phyloP scores from a whole-genome alignment of 2,888 invertebrate species.

The Lamellibrachia satsuma region DNA sequence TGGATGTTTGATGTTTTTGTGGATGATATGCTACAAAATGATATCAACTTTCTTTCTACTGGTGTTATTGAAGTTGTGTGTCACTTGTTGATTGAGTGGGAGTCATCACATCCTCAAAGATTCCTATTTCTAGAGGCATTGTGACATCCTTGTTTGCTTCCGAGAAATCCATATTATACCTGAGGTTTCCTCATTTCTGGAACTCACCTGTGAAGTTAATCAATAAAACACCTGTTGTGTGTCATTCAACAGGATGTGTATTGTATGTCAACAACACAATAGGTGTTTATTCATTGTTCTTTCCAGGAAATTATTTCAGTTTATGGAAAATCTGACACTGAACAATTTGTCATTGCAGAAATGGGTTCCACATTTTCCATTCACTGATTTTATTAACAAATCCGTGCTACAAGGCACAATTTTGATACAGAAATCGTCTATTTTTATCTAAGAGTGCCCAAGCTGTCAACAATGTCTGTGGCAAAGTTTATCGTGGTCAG shows the following conservation, averaged over 20 bases:
- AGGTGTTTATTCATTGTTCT: too few relatives aligned
- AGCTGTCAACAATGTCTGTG: too few relatives aligned
- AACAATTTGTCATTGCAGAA: too few relatives aligned
- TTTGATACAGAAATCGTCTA: too few relatives aligned
- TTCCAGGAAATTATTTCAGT: too few relatives aligned
- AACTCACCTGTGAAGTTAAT: background rate
- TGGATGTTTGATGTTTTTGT: background rate
- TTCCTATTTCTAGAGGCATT: background rate
- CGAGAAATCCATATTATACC: background rate
- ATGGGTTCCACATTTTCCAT: too few relatives aligned
- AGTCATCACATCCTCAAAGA: background rate
- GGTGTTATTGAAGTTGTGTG: background rate
- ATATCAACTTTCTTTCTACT: background rate
- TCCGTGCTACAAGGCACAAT: too few relatives aligned
- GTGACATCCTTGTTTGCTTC: background rate
- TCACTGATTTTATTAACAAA: too few relatives aligned
- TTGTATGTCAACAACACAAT: too few relatives aligned
- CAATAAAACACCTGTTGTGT: background rate
- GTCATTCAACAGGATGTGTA: background rate
- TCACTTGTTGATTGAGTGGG: background rate
- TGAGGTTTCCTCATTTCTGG: background rate
- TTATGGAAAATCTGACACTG: too few relatives aligned
- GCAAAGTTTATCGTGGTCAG: too few relatives aligned
- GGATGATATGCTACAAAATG: background rate
- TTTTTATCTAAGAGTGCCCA: too few relatives aligned